Percentiles rank a stretch among this genome's conserved stretches.
Conservation (phyloP, 2,888 invertebrate species). For the Geotrupes spiniger region DNA sequence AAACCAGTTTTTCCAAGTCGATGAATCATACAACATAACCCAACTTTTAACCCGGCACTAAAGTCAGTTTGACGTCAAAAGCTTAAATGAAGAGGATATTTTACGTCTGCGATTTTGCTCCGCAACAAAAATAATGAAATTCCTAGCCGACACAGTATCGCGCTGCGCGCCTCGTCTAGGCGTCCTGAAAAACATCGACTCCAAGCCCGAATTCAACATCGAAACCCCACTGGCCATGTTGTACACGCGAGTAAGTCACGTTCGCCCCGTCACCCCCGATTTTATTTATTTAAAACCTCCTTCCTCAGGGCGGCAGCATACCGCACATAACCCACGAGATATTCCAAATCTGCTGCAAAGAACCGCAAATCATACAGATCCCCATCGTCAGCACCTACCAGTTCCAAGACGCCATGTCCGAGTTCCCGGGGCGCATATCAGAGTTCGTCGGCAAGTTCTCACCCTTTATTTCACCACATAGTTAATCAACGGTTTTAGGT, state of each 20-base stretch:
- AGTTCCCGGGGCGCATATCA: constrained; percentile 63
- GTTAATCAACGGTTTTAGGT: constrained; percentile 43
- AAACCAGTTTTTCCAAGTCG: too few species aligned
- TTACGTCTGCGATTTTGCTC: too few species aligned
- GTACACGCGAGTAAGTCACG: constrained; percentile 66
- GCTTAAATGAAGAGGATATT: too few species aligned
- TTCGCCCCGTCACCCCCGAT: background rate
- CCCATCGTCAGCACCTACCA: constrained; percentile 66
- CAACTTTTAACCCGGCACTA: too few species aligned
- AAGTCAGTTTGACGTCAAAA: too few species aligned
- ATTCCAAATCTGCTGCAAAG: constrained; percentile 60
- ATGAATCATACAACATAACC: too few species aligned
- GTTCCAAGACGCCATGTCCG: constrained; percentile 62
- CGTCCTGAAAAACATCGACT: constrained; percentile 57
- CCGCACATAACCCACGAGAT: constrained; percentile 80
- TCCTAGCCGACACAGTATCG: too few species aligned
- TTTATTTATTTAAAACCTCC: constrained; percentile 10
- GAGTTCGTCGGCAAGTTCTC: constrained; percentile 58
- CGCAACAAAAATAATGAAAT: too few species aligned
- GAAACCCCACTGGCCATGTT: constrained; percentile 75
- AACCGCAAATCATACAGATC: constrained; percentile 65
- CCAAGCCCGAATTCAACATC: constrained; percentile 55
- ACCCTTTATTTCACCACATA: background rate
- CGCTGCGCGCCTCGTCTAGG: constrained; percentile 69
- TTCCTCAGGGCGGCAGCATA: constrained; percentile 71